Percentiles rank a stretch among this genome's conserved stretches.
phyloP scores from a whole-genome alignment of 2,113 vertebrate species.

The Callopanchax toddi region DNA sequence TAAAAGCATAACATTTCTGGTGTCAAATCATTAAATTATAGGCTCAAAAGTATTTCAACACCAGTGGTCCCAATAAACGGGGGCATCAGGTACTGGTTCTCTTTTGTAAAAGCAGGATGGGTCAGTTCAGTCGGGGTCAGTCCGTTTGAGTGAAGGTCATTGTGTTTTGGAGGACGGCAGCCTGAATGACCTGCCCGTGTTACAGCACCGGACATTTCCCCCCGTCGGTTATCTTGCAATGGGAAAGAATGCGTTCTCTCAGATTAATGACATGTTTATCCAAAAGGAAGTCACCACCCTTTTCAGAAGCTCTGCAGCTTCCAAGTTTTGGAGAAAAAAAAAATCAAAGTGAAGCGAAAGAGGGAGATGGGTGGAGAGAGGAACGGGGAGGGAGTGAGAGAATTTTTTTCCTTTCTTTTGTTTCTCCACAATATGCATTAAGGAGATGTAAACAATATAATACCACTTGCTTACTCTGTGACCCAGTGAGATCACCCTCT shows the following conservation, averaged over 20 bases:
- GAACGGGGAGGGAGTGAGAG: neutral
- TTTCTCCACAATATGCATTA: slow-evolving; percentile 15
- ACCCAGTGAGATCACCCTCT: slow-evolving; percentile 50
- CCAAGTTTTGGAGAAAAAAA: slow-evolving; percentile 71
- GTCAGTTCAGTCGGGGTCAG: slow-evolving; percentile 5
- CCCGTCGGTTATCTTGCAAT: slow-evolving; percentile 86
- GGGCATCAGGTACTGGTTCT: neutral
- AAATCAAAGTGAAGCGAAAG: slow-evolving; percentile 56
- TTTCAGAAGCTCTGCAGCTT: slow-evolving; percentile 88
- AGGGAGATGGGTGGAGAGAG: neutral
- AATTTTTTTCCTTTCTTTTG: slow-evolving; percentile 31
- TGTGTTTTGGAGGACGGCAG: slow-evolving; percentile 46
- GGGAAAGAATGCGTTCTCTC: slow-evolving; percentile 91
- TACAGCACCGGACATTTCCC: slow-evolving; percentile 74
- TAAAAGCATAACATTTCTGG: too few relatives aligned
- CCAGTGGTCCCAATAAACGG: neutral
- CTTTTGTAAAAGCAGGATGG: neutral
- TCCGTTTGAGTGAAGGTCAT: slow-evolving; percentile 18
- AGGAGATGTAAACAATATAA: neutral
- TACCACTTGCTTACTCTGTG: slow-evolving; percentile 38
- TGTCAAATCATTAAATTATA: neutral
- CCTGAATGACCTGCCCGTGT: slow-evolving; percentile 61
- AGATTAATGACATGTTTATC: slow-evolving; percentile 96
- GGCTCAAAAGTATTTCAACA: neutral
- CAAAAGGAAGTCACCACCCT: slow-evolving; percentile 94